Evolutionary conservation across 2,888 invertebrate genomes (phyloP), one percentile per base, ranked within the genome.

Genomic region (Agapostemon virescens): DNA sequence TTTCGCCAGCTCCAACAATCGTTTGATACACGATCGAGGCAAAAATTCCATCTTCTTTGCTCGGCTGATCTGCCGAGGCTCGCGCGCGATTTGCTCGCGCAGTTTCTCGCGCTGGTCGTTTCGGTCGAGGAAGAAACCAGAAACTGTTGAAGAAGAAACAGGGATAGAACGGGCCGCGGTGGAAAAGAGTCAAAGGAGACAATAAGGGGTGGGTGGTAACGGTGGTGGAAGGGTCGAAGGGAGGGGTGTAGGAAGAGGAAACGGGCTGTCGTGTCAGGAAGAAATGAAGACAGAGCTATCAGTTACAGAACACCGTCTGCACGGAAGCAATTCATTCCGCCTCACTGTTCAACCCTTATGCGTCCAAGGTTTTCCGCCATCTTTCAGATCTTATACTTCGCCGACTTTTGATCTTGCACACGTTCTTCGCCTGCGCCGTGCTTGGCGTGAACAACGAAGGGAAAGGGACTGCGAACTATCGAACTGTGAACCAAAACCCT

Each of bases 241-340:
- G 83, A n/a, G n/a, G 85, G 80, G 79, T 75, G 80, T 11, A 86
- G 73, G 82, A 75, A 81, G 83, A 86, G 85, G 82, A 82, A 87
- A 84, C 85, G 82, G 81, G 81, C 86, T 87, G 89, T 85, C 89
- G 88, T 87, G 90, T 89, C 87, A 86, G 88, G 87, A 89, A 88
- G 89, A 88, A 89, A 90, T 89, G 89, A 88, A 89, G 90, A 89
- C 87, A 86, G 88, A 87, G 85, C 87, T 90, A 90, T 90, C 89
- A 89, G 88, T 90, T 90, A 90, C 90, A 90, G 86, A 87, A 88
- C 87, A 86, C 87, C 87, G 89, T 89, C 88, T 88, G 88, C 87
- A 87, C 89, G 88, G 88, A 89, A 89, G 88, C 89, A 90, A 90
- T 90, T 89, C 88, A 88, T 90, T 90, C 86, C 89, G 85, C 88